phyloP scores from a whole-genome alignment of 2,113 vertebrate species.

The rabbit (Oryctolagus cuniculus) region mOryCun1.1 NC_091441.1:57690001-57690500 shows the following conservation, averaged over 20 bases:
- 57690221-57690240: not conserved
- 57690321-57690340: not conserved
- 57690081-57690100: not conserved
- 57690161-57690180: not conserved
- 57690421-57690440: not conserved
- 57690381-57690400: not conserved
- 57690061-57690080: not conserved
- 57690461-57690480: not conserved
- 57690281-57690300: not conserved
- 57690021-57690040: not conserved
- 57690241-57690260: too few species aligned
- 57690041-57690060: not conserved
- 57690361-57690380: not conserved
- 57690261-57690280: too few species aligned
- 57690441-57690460: not conserved
- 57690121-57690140: not conserved
- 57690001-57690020: not conserved
- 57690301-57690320: not conserved
- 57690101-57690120: not conserved
- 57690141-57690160: not conserved
- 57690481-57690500: not conserved
- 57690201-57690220: not conserved
- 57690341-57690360: not conserved
- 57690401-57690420: not conserved
- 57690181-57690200: not conserved